phyloP scores from a whole-genome alignment of 2,113 vertebrate genomes.

The Nyctereutes procyonoides region DNA sequence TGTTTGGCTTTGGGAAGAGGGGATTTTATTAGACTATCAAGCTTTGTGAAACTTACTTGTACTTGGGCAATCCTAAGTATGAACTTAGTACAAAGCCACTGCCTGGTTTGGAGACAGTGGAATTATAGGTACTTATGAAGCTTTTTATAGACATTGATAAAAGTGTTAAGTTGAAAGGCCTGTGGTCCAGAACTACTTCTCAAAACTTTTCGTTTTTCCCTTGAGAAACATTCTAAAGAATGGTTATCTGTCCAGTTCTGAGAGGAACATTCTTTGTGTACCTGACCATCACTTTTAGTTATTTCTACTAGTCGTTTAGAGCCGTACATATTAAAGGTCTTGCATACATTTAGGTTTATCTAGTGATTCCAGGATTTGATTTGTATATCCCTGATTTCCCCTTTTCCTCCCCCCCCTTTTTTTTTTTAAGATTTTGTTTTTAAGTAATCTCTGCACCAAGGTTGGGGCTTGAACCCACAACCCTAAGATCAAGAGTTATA shows the following conservation, averaged over 20 bases:
- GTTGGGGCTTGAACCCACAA: background rate
- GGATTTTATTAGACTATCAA: slow-evolving; percentile 57
- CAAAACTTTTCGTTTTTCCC: slow-evolving; percentile 19
- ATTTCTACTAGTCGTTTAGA: slow-evolving; percentile 14
- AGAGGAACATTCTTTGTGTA: background rate
- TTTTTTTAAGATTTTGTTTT: background rate
- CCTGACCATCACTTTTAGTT: slow-evolving; percentile 33
- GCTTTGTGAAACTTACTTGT: slow-evolving; percentile 40
- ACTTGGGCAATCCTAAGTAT: slow-evolving; percentile 24
- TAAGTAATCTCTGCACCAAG: background rate
- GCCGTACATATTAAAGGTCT: slow-evolving; percentile 27
- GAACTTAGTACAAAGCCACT: background rate
- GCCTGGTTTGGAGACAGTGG: slow-evolving; percentile 3
- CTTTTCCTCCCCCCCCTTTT: background rate
- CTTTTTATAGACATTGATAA: slow-evolving; percentile 38
- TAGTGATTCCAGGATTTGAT: slow-evolving; percentile 41
- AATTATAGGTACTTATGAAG: slow-evolving; percentile 6
- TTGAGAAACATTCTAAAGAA: slow-evolving; percentile 18
- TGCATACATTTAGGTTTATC: slow-evolving; percentile 55
- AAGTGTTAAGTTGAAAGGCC: background rate
- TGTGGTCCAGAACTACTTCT: slow-evolving; percentile 51
- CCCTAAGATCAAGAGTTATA: background rate
- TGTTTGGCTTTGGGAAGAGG: slow-evolving; percentile 51
- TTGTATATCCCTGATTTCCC: background rate
- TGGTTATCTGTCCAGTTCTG: slow-evolving; percentile 23